These are phyloP conservation scores for Cebidichthys violaceus DNA, from an alignment of 2,113 vertebrate genomes.

Conservation along the genomic window DNA sequence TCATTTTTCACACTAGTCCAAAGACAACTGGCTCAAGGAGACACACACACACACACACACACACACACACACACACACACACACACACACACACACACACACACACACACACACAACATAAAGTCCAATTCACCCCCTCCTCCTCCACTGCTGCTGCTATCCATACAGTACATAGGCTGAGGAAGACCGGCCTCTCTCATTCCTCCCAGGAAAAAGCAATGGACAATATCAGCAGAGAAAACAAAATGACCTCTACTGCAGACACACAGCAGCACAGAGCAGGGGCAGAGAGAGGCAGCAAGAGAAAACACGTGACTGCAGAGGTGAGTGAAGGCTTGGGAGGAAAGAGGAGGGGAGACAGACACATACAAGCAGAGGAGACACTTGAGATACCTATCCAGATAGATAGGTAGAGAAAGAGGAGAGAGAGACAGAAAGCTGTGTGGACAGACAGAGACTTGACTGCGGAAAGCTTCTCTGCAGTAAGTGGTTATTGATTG, in stretches of 20 bases:
- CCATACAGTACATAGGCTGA: conserved; percentile 20
- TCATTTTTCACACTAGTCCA: conserved; percentile 63
- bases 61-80: conserved; percentile 1
- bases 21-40: conserved; percentile 56
- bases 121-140: conserved; percentile 22
- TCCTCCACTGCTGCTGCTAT: conserved; percentile 35
- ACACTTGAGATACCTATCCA: conserved; percentile 41
- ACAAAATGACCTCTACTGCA: conserved; percentile 71
- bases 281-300: conserved; percentile 17
- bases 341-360: conserved; percentile 22
- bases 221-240: conserved; percentile 58
- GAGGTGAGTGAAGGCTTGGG: conserved; percentile 44
- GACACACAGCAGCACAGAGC: conserved; percentile 40
- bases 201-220: conserved; percentile 44
- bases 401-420: conserved; percentile 14
- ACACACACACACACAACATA: conserved; percentile 10
- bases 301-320: conserved; percentile 49
- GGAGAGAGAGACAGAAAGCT: conserved; percentile 47
- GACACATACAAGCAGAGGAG: conserved; percentile 44
- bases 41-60: conserved; percentile 11
- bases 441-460: conserved; percentile 46
- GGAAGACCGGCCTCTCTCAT: conserved; percentile 39
- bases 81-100: neutral
- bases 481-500: conserved; percentile 80
- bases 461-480: conserved; percentile 67